Evolutionary conservation across 2,888 invertebrate species (phyloP), one percentile per base, ranked within the genome.

Genomic region (Dendrolimus houi): DNA sequence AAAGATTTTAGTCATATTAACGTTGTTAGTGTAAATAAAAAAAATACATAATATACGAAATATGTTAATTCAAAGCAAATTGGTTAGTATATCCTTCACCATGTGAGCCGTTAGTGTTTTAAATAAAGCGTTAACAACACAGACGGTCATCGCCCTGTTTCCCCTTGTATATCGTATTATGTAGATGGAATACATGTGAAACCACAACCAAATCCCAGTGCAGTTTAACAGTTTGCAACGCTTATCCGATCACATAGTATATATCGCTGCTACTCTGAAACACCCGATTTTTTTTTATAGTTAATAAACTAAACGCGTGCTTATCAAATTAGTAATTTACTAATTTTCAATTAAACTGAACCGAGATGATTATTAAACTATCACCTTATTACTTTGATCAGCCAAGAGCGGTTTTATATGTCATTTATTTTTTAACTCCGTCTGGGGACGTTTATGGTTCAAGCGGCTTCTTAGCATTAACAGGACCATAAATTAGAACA

Each of bases 181-280:
- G 59, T 59, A 65, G 64, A 67, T 63, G 66, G 66, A 70, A 69
- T 75, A 77, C 81, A 78, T 77, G 81, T 79, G 79, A 75, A 79
- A 82, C 81, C 81, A 75, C 77, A 80, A 79, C 81, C 81, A 47
- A 47, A 9, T 10, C 12, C 81, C 75, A 68, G 87, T 87, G 87
- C 86, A 77, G 80, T 72, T 69, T 69, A 68, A 73, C 75, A 29
- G 29, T 29, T 47, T 47, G 47, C 12, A 47, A 73, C 87, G 80
- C 83, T 87, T 88, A 89, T 87, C 88, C 85, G 87, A 87, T 75
- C 87, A 86, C 83, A 83, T 70, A 75, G 74, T 72, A 72, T 67
- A 65, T 64, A 65, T 75, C 76, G 74, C 68, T 74, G 72, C 74
- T 72, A 74, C 76, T 81, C 72, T 66, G 70, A 78, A 80, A 76